Percentiles rank a stretch among this genome's conserved stretches.
Evolutionary conservation across 2,797 vertebrate genomes (phyloP).

Genomic region (Cygnus olor): DNA sequence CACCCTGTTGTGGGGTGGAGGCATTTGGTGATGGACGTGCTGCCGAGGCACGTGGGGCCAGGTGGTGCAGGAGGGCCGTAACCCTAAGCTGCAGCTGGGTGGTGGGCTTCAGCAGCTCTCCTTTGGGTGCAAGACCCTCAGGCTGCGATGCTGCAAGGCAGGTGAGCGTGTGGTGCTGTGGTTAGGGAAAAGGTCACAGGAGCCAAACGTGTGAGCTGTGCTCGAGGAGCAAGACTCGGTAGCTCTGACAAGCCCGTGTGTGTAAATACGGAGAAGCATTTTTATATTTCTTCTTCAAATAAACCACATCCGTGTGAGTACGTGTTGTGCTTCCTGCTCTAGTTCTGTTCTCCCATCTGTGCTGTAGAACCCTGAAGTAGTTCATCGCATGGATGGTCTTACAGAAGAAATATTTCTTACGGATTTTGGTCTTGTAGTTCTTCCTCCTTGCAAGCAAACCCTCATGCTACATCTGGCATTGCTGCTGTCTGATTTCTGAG

Average conservation of each 20-base stretch:
- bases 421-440: background rate
- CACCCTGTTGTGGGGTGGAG: rapidly evolving
- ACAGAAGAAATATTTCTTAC: background rate
- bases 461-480: background rate
- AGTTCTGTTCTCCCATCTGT: background rate
- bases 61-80: background rate
- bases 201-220: background rate
- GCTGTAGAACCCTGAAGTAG: background rate
- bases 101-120: background rate
- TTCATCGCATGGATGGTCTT: background rate
- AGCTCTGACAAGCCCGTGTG: background rate
- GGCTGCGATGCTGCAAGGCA: background rate
- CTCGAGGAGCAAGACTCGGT: background rate
- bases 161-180: background rate
- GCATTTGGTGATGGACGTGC: background rate
- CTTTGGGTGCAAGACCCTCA: background rate
- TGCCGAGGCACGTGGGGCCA: rapidly evolving
- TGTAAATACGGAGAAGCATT: background rate
- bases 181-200: background rate
- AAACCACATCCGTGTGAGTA: background rate
- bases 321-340: background rate
- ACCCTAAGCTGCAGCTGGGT: background rate
- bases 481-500: background rate
- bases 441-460: background rate
- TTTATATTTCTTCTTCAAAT: constrained; percentile 9